Evolutionary conservation across 2,113 vertebrate species (phyloP).

Genomic region (Phocoena phocoena): DNA sequence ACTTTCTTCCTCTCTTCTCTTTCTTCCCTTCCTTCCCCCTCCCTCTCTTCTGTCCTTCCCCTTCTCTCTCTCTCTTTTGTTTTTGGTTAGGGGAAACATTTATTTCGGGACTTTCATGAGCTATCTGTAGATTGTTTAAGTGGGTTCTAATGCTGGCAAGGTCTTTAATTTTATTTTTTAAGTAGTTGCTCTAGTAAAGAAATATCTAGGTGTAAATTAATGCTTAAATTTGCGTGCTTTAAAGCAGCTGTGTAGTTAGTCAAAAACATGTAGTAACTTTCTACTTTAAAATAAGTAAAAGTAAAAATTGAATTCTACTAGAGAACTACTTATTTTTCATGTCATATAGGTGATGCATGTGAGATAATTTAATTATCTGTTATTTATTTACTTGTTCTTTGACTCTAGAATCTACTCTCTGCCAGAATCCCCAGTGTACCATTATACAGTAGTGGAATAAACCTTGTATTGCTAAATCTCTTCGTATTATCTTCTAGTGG

Average conservation of each 20-base stretch:
- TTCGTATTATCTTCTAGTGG: not conserved
- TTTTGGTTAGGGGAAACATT: not conserved
- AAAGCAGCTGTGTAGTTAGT: not conserved
- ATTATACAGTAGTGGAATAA: not conserved
- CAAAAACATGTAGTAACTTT: not conserved
- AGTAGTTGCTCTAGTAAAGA: not conserved
- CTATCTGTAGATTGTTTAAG: not conserved
- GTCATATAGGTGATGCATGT: not conserved
- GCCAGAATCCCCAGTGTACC: not conserved
- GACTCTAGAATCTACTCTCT: not conserved
- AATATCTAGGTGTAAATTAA: slow-evolving; percentile 25
- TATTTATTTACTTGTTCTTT: not conserved
- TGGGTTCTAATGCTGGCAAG: not conserved
- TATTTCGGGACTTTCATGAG: not conserved
- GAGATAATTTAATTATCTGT: not conserved
- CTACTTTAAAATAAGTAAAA: not conserved
- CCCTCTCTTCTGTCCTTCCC: not conserved
- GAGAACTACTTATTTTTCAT: not conserved
- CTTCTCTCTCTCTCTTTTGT: not conserved
- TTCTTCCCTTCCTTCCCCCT: fast-evolving
- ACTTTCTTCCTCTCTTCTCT: not conserved
- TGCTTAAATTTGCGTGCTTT: not conserved
- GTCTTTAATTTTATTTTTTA: not conserved
- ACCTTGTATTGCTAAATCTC: not conserved
- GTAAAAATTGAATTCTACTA: not conserved